Base-by-base conservation (phyloP, 2,888 invertebrate genomes). In the Lacanobia oleracea region DNA sequence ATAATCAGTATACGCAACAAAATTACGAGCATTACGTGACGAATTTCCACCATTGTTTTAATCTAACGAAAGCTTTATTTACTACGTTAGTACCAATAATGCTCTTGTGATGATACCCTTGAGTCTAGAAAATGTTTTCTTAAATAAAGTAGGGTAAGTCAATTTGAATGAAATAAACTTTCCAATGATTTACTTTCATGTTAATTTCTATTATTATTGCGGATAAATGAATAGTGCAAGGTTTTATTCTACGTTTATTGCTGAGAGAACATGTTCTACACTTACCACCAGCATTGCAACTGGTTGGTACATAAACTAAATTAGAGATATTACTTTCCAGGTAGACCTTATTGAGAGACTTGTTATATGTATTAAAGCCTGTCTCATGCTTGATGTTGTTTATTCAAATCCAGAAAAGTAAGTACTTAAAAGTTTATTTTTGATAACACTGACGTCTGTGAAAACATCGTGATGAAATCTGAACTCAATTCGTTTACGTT, bases 171-270 rank as follows among this genome's bases (percentile, higher is more conserved):
- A 66, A 71, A 63, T 50, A 45, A 51, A 83, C 84, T 84, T 84
- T 84, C 86, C 81, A 83, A 69, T 65, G 75, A 21, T 63, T 65
- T 54, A 67, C 75, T 84, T 76, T 83, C 68, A 43, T 76, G 43
- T 60, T 64, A 72, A 75, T 69, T 79, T 70, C 23, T 75, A 73
- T 71, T 54, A 77, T 82, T 79, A 83, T 67, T 70, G 59, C 61
- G 14, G 60, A 54, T 85, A 80, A 67, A 74, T 66, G 40, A 75
- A 60, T 45, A 64, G 53, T 75, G 50, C 45, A 70, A 50, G 40
- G 56, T 74, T 77, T 81, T 81, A 63, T 63, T 51, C 1, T 16
- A 50, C 4, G 12, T 59, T 40, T n/a, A 60, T 33, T 37, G 9
- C 50, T 61, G 33, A 23, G 27, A 74, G 43, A n/a, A 37, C 18